phyloP scores from a whole-genome alignment of 2,888 invertebrate species.

The Crossocerus cetratus region DNA sequence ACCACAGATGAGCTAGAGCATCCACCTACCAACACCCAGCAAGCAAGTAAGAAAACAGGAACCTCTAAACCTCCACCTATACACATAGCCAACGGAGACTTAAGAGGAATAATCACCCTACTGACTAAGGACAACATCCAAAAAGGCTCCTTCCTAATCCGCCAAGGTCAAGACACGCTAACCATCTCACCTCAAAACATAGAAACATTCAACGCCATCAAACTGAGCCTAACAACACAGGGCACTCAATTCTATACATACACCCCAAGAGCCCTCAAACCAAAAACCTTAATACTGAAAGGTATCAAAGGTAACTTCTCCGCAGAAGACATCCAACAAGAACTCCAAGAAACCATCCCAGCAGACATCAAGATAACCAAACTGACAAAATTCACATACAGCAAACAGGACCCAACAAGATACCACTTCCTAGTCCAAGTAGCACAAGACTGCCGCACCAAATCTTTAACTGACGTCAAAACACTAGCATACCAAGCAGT shows the following conservation, averaged over 20 bases:
- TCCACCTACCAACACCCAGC: too few species aligned
- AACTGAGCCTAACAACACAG: too few species aligned
- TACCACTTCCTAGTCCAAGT: background rate
- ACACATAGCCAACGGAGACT: too few species aligned
- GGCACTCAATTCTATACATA: background rate
- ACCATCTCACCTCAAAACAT: too few species aligned
- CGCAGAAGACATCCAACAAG: background rate
- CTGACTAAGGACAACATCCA: too few species aligned
- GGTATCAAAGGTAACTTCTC: background rate
- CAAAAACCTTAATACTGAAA: slow-evolving; percentile 5
- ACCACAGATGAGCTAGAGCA: too few species aligned
- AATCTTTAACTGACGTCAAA: background rate
- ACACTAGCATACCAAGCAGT: background rate
- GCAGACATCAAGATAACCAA: background rate
- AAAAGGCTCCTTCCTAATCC: too few species aligned
- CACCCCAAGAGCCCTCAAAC: slow-evolving; percentile 9
- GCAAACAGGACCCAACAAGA: background rate
- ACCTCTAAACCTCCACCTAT: too few species aligned
- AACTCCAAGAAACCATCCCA: background rate
- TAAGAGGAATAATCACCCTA: too few species aligned
- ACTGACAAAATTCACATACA: background rate
- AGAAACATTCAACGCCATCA: too few species aligned
- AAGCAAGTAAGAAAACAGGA: too few species aligned
- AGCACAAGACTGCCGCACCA: background rate
- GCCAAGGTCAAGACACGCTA: too few species aligned